Conservation (phyloP, 2,888 invertebrate genomes). For the Ochropleura plecta region DNA sequence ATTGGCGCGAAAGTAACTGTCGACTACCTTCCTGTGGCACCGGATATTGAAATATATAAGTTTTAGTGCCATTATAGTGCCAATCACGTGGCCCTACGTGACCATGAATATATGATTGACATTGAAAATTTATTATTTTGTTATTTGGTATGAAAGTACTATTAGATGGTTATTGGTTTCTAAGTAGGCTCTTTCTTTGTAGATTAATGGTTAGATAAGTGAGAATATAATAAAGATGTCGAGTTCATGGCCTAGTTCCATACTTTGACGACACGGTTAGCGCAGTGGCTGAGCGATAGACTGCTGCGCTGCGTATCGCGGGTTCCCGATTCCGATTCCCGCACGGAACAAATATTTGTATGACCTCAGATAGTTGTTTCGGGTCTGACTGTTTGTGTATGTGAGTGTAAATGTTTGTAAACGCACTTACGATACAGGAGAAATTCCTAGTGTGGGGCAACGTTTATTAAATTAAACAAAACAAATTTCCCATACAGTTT, state of each 20-base stretch:
- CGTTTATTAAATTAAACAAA: too few relatives aligned
- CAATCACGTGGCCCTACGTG: slow-evolving; percentile 69
- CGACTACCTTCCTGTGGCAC: slow-evolving; percentile 76
- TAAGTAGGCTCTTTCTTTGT: slow-evolving; percentile 32
- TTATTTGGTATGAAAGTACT: slow-evolving; percentile 60
- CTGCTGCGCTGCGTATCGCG: too few relatives aligned
- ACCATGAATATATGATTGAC: slow-evolving; percentile 71
- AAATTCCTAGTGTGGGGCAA: too few relatives aligned
- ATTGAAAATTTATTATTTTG: slow-evolving; percentile 69
- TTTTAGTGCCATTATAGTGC: slow-evolving; percentile 65
- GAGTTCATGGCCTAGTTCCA: neutral
- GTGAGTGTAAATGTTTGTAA: too few relatives aligned
- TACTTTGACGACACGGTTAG: too few relatives aligned
- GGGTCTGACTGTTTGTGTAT: too few relatives aligned
- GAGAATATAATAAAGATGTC: neutral
- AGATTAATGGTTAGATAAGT: slow-evolving; percentile 4
- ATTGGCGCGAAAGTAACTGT: slow-evolving; percentile 81
- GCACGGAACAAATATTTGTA: too few relatives aligned
- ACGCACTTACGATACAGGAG: too few relatives aligned
- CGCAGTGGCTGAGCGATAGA: too few relatives aligned
- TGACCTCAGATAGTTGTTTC: too few relatives aligned
- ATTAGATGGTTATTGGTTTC: slow-evolving; percentile 50
- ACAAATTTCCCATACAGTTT: too few relatives aligned
- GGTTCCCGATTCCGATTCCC: too few relatives aligned
- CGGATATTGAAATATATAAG: slow-evolving; percentile 75